A percentile compares a stretch with the other conserved stretches of the same genome.
phyloP scores from a whole-genome alignment of 2,113 vertebrate species.

The Circaetus cinerascens region DNA sequence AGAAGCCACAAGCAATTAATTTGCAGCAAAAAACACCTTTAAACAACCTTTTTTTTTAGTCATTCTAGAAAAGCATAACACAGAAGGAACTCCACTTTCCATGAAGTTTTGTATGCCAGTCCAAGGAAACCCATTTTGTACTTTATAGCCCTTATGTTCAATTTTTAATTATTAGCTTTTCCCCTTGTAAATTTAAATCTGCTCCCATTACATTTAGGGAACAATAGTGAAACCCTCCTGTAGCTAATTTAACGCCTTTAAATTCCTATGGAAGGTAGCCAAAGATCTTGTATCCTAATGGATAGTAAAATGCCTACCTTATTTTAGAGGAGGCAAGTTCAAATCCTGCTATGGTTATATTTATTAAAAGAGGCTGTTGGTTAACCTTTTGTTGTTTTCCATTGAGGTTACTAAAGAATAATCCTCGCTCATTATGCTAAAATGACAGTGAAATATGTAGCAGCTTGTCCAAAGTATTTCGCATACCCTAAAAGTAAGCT shows the following conservation, averaged over 20 bases:
- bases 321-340: not conserved
- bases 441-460: not conserved
- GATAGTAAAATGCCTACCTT: not conserved
- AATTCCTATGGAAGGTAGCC: slow-evolving; percentile 14
- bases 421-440: not conserved
- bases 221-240: slow-evolving; percentile 1
- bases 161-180: slow-evolving; percentile 53
- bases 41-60: not conserved
- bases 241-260: not conserved
- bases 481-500: not conserved
- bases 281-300: not conserved
- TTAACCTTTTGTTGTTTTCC: not conserved
- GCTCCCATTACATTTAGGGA: not conserved
- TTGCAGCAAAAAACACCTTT: not conserved
- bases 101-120: not conserved
- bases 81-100: not conserved
- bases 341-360: not conserved
- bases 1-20: slow-evolving; percentile 24
- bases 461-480: not conserved
- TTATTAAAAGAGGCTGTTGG: not conserved
- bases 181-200: slow-evolving; percentile 30
- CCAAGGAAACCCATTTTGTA: slow-evolving; percentile 5
- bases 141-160: slow-evolving; percentile 44
- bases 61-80: not conserved
- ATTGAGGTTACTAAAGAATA: not conserved